Percentiles rank a stretch among this genome's conserved stretches.
These are phyloP conservation scores for Synergus umbraculus DNA, from an alignment of 2,888 invertebrate genomes.

Conservation along the genomic window DNA sequence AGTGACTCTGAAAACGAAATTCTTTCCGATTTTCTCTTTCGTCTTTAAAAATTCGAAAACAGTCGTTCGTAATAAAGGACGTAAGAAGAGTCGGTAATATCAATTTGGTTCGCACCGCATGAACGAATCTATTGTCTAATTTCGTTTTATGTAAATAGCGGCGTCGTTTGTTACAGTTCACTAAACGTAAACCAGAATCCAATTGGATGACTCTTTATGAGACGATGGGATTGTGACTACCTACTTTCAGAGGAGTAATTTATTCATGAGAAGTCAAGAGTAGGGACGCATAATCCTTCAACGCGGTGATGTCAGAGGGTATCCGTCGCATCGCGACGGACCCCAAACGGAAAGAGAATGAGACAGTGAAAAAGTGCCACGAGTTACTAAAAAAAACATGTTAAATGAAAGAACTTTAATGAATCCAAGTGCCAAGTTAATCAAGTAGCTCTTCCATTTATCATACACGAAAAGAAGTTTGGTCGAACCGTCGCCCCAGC, in stretches of 20 bases:
- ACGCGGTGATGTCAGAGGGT: constrained; percentile 2
- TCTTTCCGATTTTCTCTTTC: background rate
- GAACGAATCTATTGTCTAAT: background rate
- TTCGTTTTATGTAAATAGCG: background rate
- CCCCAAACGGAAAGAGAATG: background rate
- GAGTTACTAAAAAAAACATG: background rate
- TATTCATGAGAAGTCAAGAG: constrained; percentile 8
- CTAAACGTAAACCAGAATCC: background rate
- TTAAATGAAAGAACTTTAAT: background rate
- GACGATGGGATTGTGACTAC: constrained; percentile 1
- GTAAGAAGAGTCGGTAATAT: background rate
- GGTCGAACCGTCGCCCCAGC: no score
- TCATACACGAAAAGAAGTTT: no score
- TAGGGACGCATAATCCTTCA: constrained; percentile 26
- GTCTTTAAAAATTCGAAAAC: background rate
- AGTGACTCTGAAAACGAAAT: background rate
- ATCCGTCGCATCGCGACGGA: background rate
- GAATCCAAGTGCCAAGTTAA: background rate
- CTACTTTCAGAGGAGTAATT: constrained; percentile 20
- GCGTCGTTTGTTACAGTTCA: constrained; percentile 47
- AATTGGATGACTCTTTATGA: constrained; percentile 6
- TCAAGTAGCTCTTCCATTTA: no score
- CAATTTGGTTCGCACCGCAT: background rate
- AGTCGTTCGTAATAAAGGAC: background rate
- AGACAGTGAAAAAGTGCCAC: background rate